Evolutionary conservation across 2,888 invertebrate genomes (phyloP), one percentile per base, ranked within the genome.

Genomic region (Scaptodrosophila latifasciaeformis): DNA sequence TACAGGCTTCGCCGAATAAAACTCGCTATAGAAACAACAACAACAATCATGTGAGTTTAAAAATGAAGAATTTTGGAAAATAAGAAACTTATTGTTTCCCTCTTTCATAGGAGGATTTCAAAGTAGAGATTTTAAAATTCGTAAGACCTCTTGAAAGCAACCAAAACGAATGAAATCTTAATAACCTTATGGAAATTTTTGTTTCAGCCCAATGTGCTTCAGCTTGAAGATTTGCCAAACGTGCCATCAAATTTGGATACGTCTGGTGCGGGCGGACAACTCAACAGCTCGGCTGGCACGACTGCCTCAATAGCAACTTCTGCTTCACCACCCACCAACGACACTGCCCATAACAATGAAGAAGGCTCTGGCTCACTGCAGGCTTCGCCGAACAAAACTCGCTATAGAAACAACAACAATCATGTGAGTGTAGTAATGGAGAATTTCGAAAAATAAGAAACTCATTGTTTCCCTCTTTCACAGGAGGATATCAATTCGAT

Each of bases 401-500:
- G 67, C 49, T 65, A 76, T 49, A 65, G 70, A 59, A 80, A 71
- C 56, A 65, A 82, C 37, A 82, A 82, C 58, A 82, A 83, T 57
- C 83, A 83, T 72, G 82, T 80, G 43, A 57, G 48, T 45, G 5
- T 5, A 9, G 5, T 6, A 27, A 6, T 5, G 5, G 9, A 5
- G 10, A 7, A 17, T 27, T 44, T 44, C 18, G 9, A n/a, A 21
- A 9, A 21, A 39, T 7, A 29, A 48, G n/a, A 48, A 7, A n/a
- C n/a, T n/a, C n/a, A n/a, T n/a, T n/a, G n/a, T n/a, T 0, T 17
- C 29, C 7, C 27, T 15, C 10, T 44, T 12, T 2, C 13, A 19
- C 46, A 85, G 85, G 81, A 81, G 59, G 84, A 84, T 54, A 78
- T 85, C 37, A 84, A 85, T 62, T 85, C 85, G 1, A 85, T 85